Conservation (phyloP, 1,140 invertebrate genomes). For the Nebria ingens region DNA sequence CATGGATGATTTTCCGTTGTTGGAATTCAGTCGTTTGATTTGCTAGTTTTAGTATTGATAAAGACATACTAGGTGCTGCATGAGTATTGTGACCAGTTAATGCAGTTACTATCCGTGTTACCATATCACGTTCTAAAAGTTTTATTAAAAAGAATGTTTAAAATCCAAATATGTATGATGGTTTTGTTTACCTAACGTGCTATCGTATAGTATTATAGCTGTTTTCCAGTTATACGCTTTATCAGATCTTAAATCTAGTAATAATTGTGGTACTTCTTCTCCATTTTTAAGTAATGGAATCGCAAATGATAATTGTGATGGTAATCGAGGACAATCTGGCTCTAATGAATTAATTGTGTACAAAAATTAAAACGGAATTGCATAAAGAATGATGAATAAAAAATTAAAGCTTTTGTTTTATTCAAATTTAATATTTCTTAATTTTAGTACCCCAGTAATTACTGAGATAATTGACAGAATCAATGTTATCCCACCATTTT, state of each 20-base stretch:
- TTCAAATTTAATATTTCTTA: too few relatives aligned
- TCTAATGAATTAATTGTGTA: too few relatives aligned
- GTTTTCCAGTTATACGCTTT: constrained; percentile 56
- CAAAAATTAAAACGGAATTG: too few relatives aligned
- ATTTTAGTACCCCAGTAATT: too few relatives aligned
- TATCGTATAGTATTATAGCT: constrained; percentile 56
- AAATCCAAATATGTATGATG: not conserved
- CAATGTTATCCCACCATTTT: too few relatives aligned
- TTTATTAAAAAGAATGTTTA: not conserved
- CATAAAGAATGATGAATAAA: too few relatives aligned
- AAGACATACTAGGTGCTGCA: constrained; percentile 32
- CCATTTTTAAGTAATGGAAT: constrained; percentile 52
- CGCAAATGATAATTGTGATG: constrained; percentile 50
- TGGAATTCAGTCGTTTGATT: constrained; percentile 37
- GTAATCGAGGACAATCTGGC: constrained; percentile 62
- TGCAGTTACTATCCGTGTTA: constrained; percentile 46
- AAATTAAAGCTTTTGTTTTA: too few relatives aligned
- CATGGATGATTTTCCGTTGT: constrained; percentile 38
- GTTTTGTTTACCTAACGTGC: constrained; percentile 50
- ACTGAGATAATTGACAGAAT: too few relatives aligned
- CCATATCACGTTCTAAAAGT: constrained; percentile 44
- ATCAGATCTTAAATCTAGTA: constrained; percentile 55
- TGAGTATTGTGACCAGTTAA: constrained; percentile 37
- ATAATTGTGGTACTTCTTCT: constrained; percentile 60
- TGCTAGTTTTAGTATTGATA: constrained; percentile 45